Evolutionary conservation across 2,113 vertebrate species (phyloP).

Genomic region (Martes martes): DNA sequence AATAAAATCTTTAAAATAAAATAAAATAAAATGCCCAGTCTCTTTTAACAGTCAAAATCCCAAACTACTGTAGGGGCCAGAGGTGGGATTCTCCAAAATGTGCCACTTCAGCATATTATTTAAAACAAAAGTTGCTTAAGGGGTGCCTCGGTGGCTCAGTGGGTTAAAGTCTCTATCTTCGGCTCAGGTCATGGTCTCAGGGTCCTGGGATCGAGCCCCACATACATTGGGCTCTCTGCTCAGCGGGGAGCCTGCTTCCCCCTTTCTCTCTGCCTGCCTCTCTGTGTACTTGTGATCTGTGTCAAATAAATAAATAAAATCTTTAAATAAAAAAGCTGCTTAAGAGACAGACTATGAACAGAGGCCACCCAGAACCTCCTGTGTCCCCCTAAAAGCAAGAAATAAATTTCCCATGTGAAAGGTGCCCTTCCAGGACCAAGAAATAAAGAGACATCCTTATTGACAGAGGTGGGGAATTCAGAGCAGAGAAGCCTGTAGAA

Average conservation of each 20-base stretch:
- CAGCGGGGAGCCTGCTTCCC: too few species aligned
- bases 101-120: neutral
- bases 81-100: neutral
- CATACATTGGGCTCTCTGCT: too few species aligned
- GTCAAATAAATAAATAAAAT: too few species aligned
- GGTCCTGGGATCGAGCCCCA: too few species aligned
- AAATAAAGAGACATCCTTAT: neutral
- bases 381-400: neutral
- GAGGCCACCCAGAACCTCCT: neutral
- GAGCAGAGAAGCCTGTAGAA: neutral
- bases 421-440: neutral
- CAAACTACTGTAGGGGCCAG: neutral
- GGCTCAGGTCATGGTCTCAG: too few species aligned
- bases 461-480: neutral
- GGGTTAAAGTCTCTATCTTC: too few species aligned
- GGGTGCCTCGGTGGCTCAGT: too few species aligned
- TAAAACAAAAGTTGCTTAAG: neutral
- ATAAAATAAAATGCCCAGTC: neutral
- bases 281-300: too few species aligned
- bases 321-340: neutral
- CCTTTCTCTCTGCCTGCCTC: too few species aligned
- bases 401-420: neutral
- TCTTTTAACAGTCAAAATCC: neutral
- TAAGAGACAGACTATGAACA: neutral
- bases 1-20: too few species aligned